Base-by-base conservation (phyloP, 30 jellyfish, hydroid and myxozoan genomes). In the Nemopilema nomurai region DNA sequence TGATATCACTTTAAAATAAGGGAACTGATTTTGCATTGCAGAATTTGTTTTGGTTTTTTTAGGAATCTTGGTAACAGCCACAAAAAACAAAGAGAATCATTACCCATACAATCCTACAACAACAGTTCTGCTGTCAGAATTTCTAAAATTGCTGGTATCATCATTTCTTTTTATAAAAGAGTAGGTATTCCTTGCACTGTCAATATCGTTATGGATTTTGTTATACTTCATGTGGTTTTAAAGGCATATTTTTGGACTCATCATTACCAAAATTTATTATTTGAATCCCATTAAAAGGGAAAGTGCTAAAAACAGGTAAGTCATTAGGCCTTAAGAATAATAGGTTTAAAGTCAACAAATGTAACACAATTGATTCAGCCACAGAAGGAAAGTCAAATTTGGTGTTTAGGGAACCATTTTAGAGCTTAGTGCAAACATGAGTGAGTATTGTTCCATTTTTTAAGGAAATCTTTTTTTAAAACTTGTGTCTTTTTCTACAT, bases 1-100 rank as follows among this genome's bases (percentile, higher is more conserved):
- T 13, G 13, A 41, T 41, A 41, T 13, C 57, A 41, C 57, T 3
- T 41, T 41, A 41, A 6, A 6, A 41, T 3, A 3, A 41, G 13
- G 13, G 6, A 3, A 41, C 13, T 13, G 13, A 6, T 13, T 13
- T 41, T 41, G 57, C 9, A 41, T 41, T 41, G 57, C 13, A 41
- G 13, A 41, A 41, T 3, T 41, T 41, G n/a, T n/a, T n/a, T n/a
- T 26, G 51, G 3, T 49, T 30, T 69, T 73, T 17, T 79, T 81
- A 92, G 98, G 98, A 33, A 92, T 92, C n/a, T 70, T 92, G 83
- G 96, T 92, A 21, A 92, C 98, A 51, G 97, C 98, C 0, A 92
- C 98, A 30, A 92, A 92, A 74, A 82, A 82, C 76, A 87, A 88
- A 66, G 87, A 84, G 18, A 92, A 88, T 67, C 88, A 79, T 19